Evolutionary conservation across 2,113 vertebrate genomes (phyloP).

Genomic region (Danionella cerebrum): DNA sequence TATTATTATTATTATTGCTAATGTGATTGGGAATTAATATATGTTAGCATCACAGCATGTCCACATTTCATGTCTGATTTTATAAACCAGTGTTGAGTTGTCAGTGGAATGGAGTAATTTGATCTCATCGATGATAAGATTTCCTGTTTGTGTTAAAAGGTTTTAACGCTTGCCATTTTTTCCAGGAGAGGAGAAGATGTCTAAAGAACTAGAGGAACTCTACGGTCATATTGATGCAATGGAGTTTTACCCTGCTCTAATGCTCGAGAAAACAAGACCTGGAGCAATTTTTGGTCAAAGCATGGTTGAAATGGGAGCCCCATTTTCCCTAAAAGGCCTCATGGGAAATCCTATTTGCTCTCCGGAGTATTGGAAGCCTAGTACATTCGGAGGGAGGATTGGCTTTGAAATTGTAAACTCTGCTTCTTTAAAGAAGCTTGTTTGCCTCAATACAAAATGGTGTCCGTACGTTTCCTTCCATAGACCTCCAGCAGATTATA

Average conservation of each 20-base stretch:
- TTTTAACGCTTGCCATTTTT: background rate
- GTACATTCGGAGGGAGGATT: slow-evolving; percentile 81
- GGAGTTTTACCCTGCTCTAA: slow-evolving; percentile 79
- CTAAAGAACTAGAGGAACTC: slow-evolving; percentile 71
- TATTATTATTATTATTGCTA: no score
- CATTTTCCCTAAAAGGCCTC: slow-evolving; percentile 93
- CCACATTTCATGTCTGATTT: no score
- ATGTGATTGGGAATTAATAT: no score
- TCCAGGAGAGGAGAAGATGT: slow-evolving; percentile 74
- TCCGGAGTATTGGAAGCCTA: slow-evolving; percentile 92
- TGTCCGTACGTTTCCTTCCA: slow-evolving; percentile 83
- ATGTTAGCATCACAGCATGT: no score
- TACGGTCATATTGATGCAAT: slow-evolving; percentile 89
- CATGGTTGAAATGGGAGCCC: slow-evolving; percentile 92
- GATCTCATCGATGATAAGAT: no score
- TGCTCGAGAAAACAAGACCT: slow-evolving; percentile 76
- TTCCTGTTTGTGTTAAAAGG: no score
- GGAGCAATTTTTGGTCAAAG: slow-evolving; percentile 86
- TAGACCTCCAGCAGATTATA: slow-evolving; percentile 46
- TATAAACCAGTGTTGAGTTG: no score
- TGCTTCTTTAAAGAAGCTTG: slow-evolving; percentile 73
- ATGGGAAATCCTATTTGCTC: slow-evolving; percentile 92
- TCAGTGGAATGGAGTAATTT: no score
- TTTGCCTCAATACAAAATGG: slow-evolving; percentile 82
- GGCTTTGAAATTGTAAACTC: slow-evolving; percentile 85